Evolutionary conservation across 2,113 vertebrate species (phyloP).

Genomic region (Talpa occidentalis): DNA sequence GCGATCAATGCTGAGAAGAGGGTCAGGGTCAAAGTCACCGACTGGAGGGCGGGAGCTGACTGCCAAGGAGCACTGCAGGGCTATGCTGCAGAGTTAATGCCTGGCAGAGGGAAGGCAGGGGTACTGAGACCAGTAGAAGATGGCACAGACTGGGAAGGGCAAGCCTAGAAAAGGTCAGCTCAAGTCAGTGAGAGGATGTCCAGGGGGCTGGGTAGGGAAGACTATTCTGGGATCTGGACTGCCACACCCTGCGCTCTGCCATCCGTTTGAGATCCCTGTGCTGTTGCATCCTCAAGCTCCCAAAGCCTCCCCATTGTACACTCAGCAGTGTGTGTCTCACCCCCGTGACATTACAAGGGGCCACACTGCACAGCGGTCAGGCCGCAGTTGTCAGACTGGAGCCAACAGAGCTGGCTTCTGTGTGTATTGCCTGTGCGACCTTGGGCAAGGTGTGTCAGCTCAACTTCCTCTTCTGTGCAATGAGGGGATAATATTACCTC

Average conservation of each 20-base stretch:
- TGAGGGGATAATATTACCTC: neutral
- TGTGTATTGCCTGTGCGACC: neutral
- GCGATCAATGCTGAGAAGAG: neutral
- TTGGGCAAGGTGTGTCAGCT: neutral
- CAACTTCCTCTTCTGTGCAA: neutral
- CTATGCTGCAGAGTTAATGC: neutral
- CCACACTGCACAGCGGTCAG: too few species aligned
- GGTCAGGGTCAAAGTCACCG: neutral
- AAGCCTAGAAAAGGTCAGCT: neutral
- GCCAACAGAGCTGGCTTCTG: neutral
- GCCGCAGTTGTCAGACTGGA: neutral
- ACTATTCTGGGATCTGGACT: neutral
- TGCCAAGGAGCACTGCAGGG: neutral
- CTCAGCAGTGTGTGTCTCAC: neutral
- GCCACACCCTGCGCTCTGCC: neutral
- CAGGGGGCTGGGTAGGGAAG: neutral
- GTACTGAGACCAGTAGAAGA: neutral
- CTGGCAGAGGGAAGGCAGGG: accelerated
- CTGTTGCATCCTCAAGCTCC: neutral
- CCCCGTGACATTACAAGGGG: neutral
- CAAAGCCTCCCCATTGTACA: too few species aligned
- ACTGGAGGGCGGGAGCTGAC: neutral
- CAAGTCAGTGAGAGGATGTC: accelerated
- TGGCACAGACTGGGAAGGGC: neutral
- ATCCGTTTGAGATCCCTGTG: neutral